These are phyloP conservation scores for Schizopygopsis malacanthus DNA, from an alignment of 2,797 vertebrate genomes.

Conservation along the genomic window DNA sequence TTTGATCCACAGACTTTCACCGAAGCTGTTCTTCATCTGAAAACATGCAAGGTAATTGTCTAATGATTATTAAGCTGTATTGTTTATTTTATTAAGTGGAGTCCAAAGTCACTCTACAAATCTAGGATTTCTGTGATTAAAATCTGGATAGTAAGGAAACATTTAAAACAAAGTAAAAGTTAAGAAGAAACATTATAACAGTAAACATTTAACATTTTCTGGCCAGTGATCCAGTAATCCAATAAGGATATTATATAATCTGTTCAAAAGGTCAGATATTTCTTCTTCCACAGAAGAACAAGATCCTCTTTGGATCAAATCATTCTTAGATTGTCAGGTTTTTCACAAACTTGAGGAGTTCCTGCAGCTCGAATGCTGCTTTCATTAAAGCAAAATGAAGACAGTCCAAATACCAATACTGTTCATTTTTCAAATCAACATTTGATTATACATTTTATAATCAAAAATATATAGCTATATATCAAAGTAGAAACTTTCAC, in stretches of 20 bases:
- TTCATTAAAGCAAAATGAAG: background rate
- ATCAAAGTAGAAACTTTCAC: background rate
- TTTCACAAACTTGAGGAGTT: background rate
- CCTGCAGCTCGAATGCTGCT: background rate
- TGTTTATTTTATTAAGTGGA: background rate
- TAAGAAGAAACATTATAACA: background rate
- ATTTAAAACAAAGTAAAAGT: background rate
- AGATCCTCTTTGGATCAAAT: background rate
- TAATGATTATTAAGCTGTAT: background rate
- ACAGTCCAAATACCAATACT: background rate
- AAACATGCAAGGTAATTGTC: slow-evolving; percentile 60
- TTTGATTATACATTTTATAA: too few species aligned
- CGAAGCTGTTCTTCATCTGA: slow-evolving; percentile 48
- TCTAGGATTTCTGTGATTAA: background rate
- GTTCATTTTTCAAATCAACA: background rate
- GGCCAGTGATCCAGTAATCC: background rate
- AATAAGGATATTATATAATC: background rate
- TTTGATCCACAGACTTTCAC: slow-evolving; percentile 39
- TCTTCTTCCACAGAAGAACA: background rate
- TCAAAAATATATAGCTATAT: too few species aligned
- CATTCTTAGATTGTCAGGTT: background rate
- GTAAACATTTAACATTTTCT: background rate
- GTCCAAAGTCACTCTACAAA: background rate
- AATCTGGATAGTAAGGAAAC: background rate
- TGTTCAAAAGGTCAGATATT: background rate